Evolutionary conservation across 2,113 vertebrate species (phyloP), one percentile per base, ranked within the genome.

Genomic region (Saiga tatarica): DNA sequence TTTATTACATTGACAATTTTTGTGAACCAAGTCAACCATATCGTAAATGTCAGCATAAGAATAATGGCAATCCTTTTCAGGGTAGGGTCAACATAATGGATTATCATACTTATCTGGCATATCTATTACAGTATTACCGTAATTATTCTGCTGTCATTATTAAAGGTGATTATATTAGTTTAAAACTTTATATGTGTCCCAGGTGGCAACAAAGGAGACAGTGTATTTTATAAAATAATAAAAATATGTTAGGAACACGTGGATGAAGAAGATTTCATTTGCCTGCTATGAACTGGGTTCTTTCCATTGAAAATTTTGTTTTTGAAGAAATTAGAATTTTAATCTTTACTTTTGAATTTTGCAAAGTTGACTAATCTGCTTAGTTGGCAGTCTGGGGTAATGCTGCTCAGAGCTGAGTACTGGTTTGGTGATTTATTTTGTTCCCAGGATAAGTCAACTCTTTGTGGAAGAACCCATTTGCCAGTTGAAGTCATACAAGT

Each of bases 81-180:
- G 45, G 6, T 95, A 90, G 79, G 30, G 33, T 89, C n/a, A 88
- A 14, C 64, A 57, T 81, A 87, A 90, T 90, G 28, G 33, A 60
- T 91, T 67, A 94, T 2, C 12, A 25, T 94, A 45, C 39, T 39
- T 90, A 47, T 45, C 74, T 92, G 94, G 92, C 9, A 23, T 92
- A 78, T 82, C 53, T 57, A 12, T 62, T 95, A 23, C 36, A 91
- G 28, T 55, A 95, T 79, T 90, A 55, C 45, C 45, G 47, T 71
- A 95, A 91, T 95, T 96, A 55, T 45, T 82, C 74, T 97, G 39
- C 81, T 96, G 87, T 94, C 50, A 57, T 97, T 96, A 78, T 84
- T 88, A 93, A 91, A 95, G 42, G 57, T 36, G 13, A 47, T 92
- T 82, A 52, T 93, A 42, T 95, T 85, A 94, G 28, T 74, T 91